Percentiles rank a stretch among this genome's conserved stretches.
phyloP scores from a whole-genome alignment of 2,797 vertebrate genomes.

The Gymnopithys bicolor region DNA sequence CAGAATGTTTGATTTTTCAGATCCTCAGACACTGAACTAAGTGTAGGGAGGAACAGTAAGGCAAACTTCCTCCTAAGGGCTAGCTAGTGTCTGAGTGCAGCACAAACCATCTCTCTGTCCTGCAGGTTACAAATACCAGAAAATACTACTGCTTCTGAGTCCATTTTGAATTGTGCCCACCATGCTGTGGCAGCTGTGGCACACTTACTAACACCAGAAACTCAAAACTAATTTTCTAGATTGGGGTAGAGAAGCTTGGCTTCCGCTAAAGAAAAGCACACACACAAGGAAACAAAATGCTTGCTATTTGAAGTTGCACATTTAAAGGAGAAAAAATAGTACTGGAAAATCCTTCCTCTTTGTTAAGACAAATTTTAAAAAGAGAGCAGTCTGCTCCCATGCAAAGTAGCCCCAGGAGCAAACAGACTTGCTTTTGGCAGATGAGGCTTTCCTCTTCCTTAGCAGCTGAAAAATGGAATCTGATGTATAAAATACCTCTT shows the following conservation, averaged over 20 bases:
- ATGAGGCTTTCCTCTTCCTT: not conserved
- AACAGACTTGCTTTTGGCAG: not conserved
- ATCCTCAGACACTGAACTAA: not conserved
- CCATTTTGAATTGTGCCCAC: not conserved
- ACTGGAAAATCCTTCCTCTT: not conserved
- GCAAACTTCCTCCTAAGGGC: not conserved
- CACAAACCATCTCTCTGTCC: not conserved
- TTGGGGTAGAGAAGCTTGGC: not conserved
- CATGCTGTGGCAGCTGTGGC: not conserved
- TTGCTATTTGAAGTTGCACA: not conserved
- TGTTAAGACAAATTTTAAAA: not conserved
- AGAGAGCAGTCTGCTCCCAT: not conserved
- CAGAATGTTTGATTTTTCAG: not conserved
- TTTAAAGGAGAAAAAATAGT: not conserved
- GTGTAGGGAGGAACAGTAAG: not conserved
- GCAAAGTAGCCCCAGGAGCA: not conserved
- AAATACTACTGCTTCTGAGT: not conserved
- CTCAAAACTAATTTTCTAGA: not conserved
- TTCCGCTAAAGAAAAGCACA: not conserved
- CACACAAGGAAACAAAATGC: not conserved
- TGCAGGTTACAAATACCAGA: not conserved
- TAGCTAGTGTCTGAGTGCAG: not conserved
- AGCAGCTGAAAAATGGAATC: conserved; percentile 5
- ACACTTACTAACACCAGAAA: not conserved
- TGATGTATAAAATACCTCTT: not conserved